These are phyloP conservation scores for Petrocephalus zakoni DNA, from an alignment of 2,113 vertebrate species.

Conservation along the genomic window DNA sequence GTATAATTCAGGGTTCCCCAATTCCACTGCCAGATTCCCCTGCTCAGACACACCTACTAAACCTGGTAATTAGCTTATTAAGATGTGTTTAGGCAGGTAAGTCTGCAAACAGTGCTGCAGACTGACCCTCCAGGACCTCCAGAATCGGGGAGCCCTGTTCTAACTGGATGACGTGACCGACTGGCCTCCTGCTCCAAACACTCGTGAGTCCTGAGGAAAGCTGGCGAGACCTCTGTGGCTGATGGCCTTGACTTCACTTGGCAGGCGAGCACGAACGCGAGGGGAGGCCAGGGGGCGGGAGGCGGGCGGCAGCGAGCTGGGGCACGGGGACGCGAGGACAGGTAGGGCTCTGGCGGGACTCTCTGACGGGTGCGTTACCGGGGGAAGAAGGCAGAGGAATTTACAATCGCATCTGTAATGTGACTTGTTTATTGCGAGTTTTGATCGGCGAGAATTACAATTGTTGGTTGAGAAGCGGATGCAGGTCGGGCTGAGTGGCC, in stretches of 20 bases:
- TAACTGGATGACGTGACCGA: background rate
- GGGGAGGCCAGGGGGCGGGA: background rate
- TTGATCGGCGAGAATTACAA: background rate
- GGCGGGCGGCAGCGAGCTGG: background rate
- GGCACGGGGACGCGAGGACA: background rate
- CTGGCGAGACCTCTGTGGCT: background rate
- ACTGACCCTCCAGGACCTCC: background rate
- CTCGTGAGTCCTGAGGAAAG: background rate
- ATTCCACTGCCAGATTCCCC: background rate
- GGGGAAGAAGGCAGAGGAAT: background rate
- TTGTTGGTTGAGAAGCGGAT: background rate
- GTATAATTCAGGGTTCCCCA: background rate
- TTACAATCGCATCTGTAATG: background rate
- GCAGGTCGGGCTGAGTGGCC: background rate
- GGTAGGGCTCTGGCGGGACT: background rate
- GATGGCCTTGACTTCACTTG: background rate
- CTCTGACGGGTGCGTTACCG: background rate
- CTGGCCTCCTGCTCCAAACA: background rate
- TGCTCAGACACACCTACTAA: background rate
- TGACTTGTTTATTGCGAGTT: background rate
- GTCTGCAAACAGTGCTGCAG: background rate
- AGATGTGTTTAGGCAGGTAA: background rate
- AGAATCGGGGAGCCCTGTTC: background rate
- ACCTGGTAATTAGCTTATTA: background rate
- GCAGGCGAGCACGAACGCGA: background rate